Percentiles rank a stretch among this genome's conserved stretches.
These are phyloP conservation scores for Epicampocera succincta DNA, from an alignment of 2,888 invertebrate genomes.

Conservation along the genomic window DNA sequence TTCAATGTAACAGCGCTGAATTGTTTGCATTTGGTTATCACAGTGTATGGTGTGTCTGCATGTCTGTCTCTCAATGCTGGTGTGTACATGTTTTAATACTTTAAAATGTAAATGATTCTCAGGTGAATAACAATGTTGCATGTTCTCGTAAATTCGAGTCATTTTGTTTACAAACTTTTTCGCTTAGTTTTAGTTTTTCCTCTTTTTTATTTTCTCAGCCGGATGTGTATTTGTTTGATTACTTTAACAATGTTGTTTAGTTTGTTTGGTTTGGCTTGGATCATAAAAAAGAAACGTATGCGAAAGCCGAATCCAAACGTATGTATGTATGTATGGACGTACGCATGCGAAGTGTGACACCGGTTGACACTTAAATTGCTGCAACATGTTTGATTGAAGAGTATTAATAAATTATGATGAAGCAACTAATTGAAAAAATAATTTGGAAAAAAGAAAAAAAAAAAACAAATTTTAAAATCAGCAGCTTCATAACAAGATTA, in stretches of 20 bases:
- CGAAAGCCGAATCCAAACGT: not conserved
- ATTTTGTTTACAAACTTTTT: constrained; percentile 60
- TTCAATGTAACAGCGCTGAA: constrained; percentile 5
- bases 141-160: constrained; percentile 41
- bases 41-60: not conserved
- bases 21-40: constrained; percentile 11
- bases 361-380: constrained; percentile 48
- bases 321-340: constrained; percentile 27
- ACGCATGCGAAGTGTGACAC: constrained; percentile 40
- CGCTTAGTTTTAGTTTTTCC: constrained; percentile 22
- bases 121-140: constrained; percentile 61
- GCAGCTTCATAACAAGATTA: too few relatives aligned
- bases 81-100: constrained; percentile 30
- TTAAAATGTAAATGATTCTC: constrained; percentile 66
- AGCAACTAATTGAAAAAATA: constrained; percentile 26
- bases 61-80: not conserved
- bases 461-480: too few relatives aligned
- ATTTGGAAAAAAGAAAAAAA: not conserved
- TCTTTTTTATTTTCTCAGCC: not conserved
- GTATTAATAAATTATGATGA: constrained; percentile 35
- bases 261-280: constrained; percentile 47
- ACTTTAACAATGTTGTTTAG: constrained; percentile 60
- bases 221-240: constrained; percentile 40
- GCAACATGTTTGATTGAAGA: constrained; percentile 46
- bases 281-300: constrained; percentile 46